Percentiles rank a stretch among this genome's conserved stretches.
phyloP scores from a whole-genome alignment of 2,797 vertebrate genomes.

The Tragopan temminckii region DNA sequence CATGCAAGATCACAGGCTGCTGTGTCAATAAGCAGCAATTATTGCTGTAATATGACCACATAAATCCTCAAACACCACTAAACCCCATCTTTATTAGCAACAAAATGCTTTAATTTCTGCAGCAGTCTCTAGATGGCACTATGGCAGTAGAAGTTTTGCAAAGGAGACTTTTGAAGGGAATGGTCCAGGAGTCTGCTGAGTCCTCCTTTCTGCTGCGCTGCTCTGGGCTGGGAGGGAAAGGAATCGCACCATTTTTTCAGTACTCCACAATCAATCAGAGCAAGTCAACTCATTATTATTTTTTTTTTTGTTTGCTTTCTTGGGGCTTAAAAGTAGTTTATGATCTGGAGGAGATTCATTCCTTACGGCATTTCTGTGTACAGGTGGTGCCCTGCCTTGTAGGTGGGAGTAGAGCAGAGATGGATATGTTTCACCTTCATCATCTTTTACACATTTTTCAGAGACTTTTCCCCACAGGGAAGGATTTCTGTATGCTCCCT shows the following conservation, averaged over 20 bases:
- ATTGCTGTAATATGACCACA: background rate
- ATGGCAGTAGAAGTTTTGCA: slow-evolving; percentile 69
- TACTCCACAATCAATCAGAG: background rate
- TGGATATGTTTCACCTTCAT: background rate
- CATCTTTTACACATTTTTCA: background rate
- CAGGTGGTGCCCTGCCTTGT: background rate
- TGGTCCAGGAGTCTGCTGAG: background rate
- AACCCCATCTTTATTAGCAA: background rate
- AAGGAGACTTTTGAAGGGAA: background rate
- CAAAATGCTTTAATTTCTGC: background rate
- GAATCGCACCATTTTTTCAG: accelerated
- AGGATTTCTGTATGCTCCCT: background rate
- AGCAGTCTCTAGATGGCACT: slow-evolving; percentile 80
- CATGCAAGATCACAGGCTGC: background rate
- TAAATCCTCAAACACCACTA: background rate
- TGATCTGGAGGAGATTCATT: background rate
- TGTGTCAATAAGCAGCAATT: background rate
- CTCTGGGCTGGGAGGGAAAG: background rate
- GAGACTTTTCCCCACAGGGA: background rate
- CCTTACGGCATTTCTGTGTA: background rate
- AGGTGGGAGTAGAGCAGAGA: background rate
- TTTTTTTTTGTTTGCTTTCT: background rate
- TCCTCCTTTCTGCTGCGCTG: background rate
- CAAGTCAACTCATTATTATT: background rate
- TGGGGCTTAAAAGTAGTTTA: background rate